Evolutionary conservation across 2,797 vertebrate species (phyloP), one percentile per base, ranked within the genome.

Genomic region (Sitta carolinensis): DNA sequence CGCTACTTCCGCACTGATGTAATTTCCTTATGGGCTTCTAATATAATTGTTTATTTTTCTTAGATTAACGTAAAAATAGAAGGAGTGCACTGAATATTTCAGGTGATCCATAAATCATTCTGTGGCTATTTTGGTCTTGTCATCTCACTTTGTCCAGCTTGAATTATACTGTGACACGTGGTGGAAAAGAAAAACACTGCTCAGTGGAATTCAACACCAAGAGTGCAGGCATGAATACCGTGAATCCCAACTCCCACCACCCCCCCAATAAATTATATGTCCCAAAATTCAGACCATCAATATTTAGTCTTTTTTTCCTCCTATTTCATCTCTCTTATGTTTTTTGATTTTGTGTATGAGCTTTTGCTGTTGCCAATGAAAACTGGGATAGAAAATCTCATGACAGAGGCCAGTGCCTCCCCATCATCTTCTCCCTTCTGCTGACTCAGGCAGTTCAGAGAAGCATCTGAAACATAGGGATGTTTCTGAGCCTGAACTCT

Each of bases 21-120:
- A 78, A 89, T 93, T 89, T 84, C 64, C 68, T 84, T 67, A 51
- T 74, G n/a, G 40, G 12, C 32, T 88, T 88, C 67, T 84, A 90
- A 77, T 89, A 59, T 36, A 82, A 76, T 88, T 88, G 47, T 88
- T 90, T 92, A 62, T 93, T 93, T 94, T 93, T 43, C 47, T 89
- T 89, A 84, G 45, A 87, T 89, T 84, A 84, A 59, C 69, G 38
- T 19, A 84, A 91, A 93, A 94, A 62, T 57, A 78, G 48, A 90
- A 90, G 73, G 20, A 83, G 13, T 16, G 10, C 48, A n/a, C 34
- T 94, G 40, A 78, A 76, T 90, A 73, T 93, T 90, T 81, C 51
- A 87, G 66, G n/a, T 63, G 30, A 81, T 68, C 67, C 36, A 61
- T 81, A 88, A 88, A 69, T 75, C 11, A 17, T 34, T 36, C 20